A percentile compares a stretch with the other conserved stretches of the same genome.
Conservation (phyloP, 2,888 invertebrate genomes). For the Panzeria rudis region DNA sequence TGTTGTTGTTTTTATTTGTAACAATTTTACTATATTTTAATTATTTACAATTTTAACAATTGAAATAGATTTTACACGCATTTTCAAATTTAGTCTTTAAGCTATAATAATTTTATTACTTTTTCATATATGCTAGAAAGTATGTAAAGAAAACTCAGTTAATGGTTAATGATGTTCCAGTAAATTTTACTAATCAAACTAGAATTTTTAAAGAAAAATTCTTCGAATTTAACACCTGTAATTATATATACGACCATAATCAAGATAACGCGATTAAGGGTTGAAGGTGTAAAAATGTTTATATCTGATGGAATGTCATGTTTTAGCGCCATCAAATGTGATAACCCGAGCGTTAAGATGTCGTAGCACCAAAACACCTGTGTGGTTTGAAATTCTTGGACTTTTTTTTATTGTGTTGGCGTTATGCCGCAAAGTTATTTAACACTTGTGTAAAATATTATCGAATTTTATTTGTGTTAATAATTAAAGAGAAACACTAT, state of each 20-base stretch:
- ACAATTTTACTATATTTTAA: no score
- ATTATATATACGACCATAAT: slow-evolving; percentile 21
- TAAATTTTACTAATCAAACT: slow-evolving; percentile 9
- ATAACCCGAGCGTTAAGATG: slow-evolving; percentile 61
- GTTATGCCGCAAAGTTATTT: slow-evolving; percentile 59
- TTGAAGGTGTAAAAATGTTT: neutral
- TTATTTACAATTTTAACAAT: no score
- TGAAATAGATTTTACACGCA: no score
- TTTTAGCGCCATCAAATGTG: slow-evolving; percentile 53
- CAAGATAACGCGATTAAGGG: slow-evolving; percentile 44
- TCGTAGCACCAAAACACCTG: slow-evolving; percentile 38
- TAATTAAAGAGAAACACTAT: neutral
- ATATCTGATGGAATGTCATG: slow-evolving; percentile 55
- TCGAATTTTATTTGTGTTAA: neutral
- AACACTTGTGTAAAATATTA: slow-evolving; percentile 4
- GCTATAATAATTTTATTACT: no score
- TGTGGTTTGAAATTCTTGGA: slow-evolving; percentile 9
- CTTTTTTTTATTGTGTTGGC: slow-evolving; percentile 22
- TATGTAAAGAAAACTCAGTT: neutral
- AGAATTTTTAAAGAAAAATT: slow-evolving; percentile 46
- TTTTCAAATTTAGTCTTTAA: neutral
- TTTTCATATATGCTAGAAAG: neutral
- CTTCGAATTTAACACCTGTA: slow-evolving; percentile 58
- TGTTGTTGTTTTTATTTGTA: no score
- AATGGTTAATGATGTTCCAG: neutral